Evolutionary conservation across 64 coral and sea anemone species (phyloP), one percentile per base, ranked within the genome.

Genomic region (Porites australiensis): DNA sequence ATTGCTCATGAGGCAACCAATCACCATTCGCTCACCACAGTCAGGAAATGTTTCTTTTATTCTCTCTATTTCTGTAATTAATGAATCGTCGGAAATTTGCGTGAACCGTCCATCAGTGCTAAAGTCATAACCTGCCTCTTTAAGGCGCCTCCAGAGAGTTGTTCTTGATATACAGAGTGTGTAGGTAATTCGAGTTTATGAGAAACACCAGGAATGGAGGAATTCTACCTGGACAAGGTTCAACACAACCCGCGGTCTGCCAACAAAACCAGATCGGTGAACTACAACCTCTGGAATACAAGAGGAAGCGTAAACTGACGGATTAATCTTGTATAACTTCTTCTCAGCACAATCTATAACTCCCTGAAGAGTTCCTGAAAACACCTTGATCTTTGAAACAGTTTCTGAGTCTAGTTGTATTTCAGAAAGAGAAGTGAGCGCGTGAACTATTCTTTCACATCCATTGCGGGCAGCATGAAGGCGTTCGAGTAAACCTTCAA

Each of bases 21-120:
- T 83, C 13, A 83, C 37, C 80, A 83, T 83, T 83, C 80, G 3
- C 58, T 83, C 80, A 2, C 58, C 80, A 45, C 80, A 83, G 15
- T 59, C 4, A 62, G 27, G 80, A 66, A 83, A 83, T 45, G 27
- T 73, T 44, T 73, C 14, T 22, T 73, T 73, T 45, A 73, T 73
- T 73, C 44, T 11, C 37, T 46, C 8, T 45, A 73, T 13, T 73
- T 73, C 27, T 73, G 44, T 23, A 46, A 45, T 73, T 46, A 73
- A 73, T 37, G 10, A 73, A 46, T 73, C 37, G 70, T 73, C 70
- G 4, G 19, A 21, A 70, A 70, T 70, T 70, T 70, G 4, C 21
- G 11, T 70, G 37, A 70, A 70, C 13, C 67, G 67, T 19, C 21
- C 21, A 44, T 70, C 47, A 15, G 18, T 80, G 77, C 20, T 53